Evolutionary conservation across 2,797 vertebrate species (phyloP).

Genomic region (Brotula barbata): DNA sequence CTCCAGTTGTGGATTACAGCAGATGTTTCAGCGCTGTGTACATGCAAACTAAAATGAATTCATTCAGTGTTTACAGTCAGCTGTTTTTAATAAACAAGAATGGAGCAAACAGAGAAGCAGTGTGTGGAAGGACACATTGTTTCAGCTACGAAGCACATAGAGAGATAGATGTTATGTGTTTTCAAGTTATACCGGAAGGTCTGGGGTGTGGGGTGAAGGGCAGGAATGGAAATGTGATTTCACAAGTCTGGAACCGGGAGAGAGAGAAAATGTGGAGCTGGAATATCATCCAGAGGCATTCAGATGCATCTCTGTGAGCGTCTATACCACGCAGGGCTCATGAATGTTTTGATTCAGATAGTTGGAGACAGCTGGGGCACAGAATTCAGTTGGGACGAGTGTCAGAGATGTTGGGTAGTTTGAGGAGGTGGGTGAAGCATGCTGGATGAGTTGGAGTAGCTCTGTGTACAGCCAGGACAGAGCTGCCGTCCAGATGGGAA

Average conservation of each 20-base stretch:
- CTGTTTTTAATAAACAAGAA: neutral
- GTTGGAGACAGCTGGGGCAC: neutral
- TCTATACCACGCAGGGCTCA: neutral
- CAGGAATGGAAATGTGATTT: slow-evolving; percentile 1
- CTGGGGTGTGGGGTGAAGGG: too few species aligned
- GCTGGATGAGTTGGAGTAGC: slow-evolving; percentile 9
- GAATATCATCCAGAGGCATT: neutral
- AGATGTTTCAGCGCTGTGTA: too few species aligned
- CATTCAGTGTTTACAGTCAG: too few species aligned
- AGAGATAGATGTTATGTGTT: neutral
- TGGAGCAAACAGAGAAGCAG: neutral
- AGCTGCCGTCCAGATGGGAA: slow-evolving; percentile 19
- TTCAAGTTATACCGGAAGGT: neutral
- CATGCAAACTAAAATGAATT: too few species aligned
- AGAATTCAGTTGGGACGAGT: neutral
- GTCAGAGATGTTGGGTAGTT: neutral
- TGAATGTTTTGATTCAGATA: neutral
- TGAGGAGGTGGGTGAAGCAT: slow-evolving; percentile 2
- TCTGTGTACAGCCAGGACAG: neutral
- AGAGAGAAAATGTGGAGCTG: neutral
- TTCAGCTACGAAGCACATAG: neutral
- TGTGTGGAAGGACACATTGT: neutral
- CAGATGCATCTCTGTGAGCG: neutral
- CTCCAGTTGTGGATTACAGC: too few species aligned
- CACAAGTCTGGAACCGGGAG: neutral